Base-by-base conservation (phyloP, 2,888 invertebrate species). In the Eucriotettix oculatus region DNA sequence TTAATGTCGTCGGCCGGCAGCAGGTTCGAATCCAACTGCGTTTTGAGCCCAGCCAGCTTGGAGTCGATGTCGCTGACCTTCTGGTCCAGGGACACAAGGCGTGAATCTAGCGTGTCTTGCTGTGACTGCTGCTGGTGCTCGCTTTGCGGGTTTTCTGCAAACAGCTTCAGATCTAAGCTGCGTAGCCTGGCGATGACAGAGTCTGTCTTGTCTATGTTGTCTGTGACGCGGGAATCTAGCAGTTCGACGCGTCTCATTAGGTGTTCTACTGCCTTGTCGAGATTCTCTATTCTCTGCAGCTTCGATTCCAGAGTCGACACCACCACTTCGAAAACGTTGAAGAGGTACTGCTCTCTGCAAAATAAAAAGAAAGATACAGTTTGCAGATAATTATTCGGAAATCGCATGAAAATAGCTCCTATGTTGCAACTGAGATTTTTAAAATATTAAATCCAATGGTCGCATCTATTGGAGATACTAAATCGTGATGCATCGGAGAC, bases 281-380 rank as follows among this genome's bases (percentile, higher is more conserved):
- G 74, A 71, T 90, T 90, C 70, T 91, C 91, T 70, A 92, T 90
- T 66, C 90, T 79, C 71, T 90, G 89, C 14, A 92, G 76, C 76
- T 91, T 91, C 9, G 89, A 87, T 73, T 92, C 91, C 67, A 91
- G 75, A 41, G 90, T 91, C 67, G 90, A 88, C 62, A 91, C 90
- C 66, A 93, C 90, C 59, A 90, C 89, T 74, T 91, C 91, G 75
- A 92, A 91, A 60, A 92, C 87, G 72, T 88, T 88, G 75, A 90
- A 86, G 64, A 91, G 80, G 73, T 90, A 90, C 73, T 90, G 88
- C 74, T 90, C 90, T 74, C 90, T 90, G 85, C 64, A 29, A 29
- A n/a, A n/a, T n/a, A n/a, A n/a, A n/a, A n/a, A n/a, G n/a, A 29
- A 29, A 29, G 7, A 29, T 29, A 5, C 29, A 29, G 7, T 29